Conservation (phyloP, 2,888 invertebrate species). For the Ichneumoninae sp. region DNA sequence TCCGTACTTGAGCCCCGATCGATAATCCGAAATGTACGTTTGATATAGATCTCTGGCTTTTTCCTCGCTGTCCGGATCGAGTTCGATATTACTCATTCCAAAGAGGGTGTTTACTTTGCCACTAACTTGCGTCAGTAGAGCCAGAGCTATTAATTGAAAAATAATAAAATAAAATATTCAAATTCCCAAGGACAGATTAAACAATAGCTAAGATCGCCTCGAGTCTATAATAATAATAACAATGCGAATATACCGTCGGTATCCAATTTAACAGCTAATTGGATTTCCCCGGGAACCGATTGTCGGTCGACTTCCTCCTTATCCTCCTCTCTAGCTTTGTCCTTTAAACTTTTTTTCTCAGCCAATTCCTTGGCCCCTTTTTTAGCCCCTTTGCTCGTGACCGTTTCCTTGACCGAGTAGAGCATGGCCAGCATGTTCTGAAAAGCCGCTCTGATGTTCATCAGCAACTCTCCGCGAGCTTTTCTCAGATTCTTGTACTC, state of each 20-base stretch:
- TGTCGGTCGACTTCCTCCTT: constrained; percentile 56
- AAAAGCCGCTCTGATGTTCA: constrained; percentile 86
- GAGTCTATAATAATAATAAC: constrained; percentile 1
- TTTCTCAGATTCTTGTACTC: constrained; percentile 84
- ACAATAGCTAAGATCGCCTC: not conserved
- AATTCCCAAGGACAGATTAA: not conserved
- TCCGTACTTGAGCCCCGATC: constrained; percentile 71
- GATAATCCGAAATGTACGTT: constrained; percentile 77
- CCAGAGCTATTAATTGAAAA: constrained; percentile 71
- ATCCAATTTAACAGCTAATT: constrained; percentile 67
- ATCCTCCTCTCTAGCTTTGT: constrained; percentile 48
- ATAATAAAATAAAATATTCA: not conserved
- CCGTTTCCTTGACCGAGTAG: constrained; percentile 77
- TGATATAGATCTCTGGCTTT: constrained; percentile 78
- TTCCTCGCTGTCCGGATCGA: constrained; percentile 74
- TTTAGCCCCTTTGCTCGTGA: constrained; percentile 45
- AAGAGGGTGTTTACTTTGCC: constrained; percentile 74
- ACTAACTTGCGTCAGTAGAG: constrained; percentile 74
- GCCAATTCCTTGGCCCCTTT: constrained; percentile 48
- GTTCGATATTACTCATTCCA: constrained; percentile 75
- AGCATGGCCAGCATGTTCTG: constrained; percentile 87
- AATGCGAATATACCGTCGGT: constrained; percentile 69
- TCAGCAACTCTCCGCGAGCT: constrained; percentile 85
- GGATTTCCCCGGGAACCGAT: constrained; percentile 16
- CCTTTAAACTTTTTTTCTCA: constrained; percentile 54